phyloP scores from a whole-genome alignment of 2,113 vertebrate genomes.

The Regulus satrapa region DNA sequence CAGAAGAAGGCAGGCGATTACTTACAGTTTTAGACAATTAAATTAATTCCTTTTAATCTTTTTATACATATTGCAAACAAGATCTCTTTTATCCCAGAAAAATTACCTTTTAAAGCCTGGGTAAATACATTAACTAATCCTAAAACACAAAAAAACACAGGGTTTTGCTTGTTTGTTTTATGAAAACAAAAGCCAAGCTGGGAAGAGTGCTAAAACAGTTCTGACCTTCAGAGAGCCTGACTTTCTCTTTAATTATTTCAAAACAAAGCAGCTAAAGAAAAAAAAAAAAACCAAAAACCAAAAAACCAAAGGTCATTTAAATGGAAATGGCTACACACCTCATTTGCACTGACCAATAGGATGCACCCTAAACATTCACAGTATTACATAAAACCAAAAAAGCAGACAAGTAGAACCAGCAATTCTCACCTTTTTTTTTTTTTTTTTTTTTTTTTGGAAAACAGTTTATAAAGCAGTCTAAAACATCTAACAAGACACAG shows the following conservation, averaged over 20 bases:
- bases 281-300: no score
- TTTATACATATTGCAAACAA: conserved; percentile 63
- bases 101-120: conserved; percentile 63
- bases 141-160: conserved; percentile 44
- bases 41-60: conserved; percentile 72
- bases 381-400: background rate
- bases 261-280: background rate
- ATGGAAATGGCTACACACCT: background rate
- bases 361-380: background rate
- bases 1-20: conserved; percentile 54
- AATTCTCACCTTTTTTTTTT: background rate
- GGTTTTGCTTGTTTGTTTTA: background rate
- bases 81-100: conserved; percentile 44
- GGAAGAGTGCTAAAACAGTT: conserved; percentile 7
- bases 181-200: background rate
- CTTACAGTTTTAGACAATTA: conserved; percentile 65
- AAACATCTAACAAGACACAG: background rate
- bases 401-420: background rate
- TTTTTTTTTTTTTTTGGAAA: background rate
- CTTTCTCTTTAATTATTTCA: background rate
- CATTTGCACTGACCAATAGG: background rate
- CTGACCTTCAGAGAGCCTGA: background rate
- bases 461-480: background rate
- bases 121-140: conserved; percentile 62
- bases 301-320: background rate